Conservation (phyloP, 2,113 vertebrate species). For the Stictonetta naevosa region DNA sequence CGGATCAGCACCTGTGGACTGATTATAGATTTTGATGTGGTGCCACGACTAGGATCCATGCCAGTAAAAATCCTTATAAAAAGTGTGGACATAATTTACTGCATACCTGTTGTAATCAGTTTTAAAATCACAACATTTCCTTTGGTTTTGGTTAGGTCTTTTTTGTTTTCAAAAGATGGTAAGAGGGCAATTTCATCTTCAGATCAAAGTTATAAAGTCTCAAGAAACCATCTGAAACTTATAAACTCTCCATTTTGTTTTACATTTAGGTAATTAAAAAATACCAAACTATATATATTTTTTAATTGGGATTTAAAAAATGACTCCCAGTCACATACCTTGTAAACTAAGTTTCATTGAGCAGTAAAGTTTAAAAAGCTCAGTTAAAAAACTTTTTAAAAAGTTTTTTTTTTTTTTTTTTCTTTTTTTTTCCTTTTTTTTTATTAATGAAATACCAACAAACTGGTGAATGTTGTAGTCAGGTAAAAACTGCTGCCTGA, state of each 20-base stretch:
- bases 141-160: neutral
- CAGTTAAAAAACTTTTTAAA: conserved; percentile 20
- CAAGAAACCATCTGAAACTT: conserved; percentile 49
- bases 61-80: conserved; percentile 51
- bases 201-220: conserved; percentile 44
- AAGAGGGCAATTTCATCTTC: neutral
- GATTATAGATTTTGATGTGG: conserved; percentile 22
- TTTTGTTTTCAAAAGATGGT: neutral
- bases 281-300: conserved; percentile 32
- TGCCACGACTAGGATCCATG: neutral
- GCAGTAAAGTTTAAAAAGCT: conserved; percentile 33
- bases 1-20: neutral
- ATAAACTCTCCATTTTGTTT: conserved; percentile 35
- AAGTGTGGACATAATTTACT: conserved; percentile 52
- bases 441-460: conserved; percentile 13
- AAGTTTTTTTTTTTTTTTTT: neutral
- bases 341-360: conserved; percentile 51
- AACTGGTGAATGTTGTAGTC: conserved; percentile 17
- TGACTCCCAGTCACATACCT: conserved; percentile 30
- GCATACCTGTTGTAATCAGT: neutral
- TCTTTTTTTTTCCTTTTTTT: neutral
- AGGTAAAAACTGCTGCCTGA: conserved; percentile 2
- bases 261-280: conserved; percentile 58
- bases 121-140: conserved; percentile 20
- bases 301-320: conserved; percentile 60